phyloP scores from a whole-genome alignment of 2,888 invertebrate genomes.

The Scaptomyza reducta region DNA sequence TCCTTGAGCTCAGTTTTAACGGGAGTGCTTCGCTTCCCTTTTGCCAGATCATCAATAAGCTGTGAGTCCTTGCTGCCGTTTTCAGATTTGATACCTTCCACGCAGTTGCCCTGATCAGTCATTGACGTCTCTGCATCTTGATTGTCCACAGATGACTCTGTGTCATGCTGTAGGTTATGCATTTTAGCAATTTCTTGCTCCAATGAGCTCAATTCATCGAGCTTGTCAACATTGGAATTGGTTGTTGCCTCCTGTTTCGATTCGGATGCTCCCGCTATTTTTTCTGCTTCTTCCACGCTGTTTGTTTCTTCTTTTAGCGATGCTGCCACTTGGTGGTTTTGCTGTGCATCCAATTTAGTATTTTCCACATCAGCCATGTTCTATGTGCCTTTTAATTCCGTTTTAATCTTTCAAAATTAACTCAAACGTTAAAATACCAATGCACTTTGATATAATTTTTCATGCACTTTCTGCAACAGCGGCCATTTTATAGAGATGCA shows the following conservation, averaged over 20 bases:
- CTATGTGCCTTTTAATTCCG: conserved; percentile 5
- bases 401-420: conserved; percentile 5
- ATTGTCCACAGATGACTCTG: conserved; percentile 20
- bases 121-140: conserved; percentile 14
- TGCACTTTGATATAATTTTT: conserved; percentile 33
- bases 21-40: conserved; percentile 18
- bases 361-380: conserved; percentile 48
- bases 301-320: conserved; percentile 32
- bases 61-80: conserved; percentile 25
- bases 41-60: conserved; percentile 17
- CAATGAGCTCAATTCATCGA: conserved; percentile 80
- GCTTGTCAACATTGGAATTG: conserved; percentile 32
- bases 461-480: conserved; percentile 65
- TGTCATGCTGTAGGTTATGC: conserved; percentile 63
- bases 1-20: conserved; percentile 14
- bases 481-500: conserved; percentile 67
- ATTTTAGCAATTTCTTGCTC: conserved; percentile 83
- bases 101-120: conserved; percentile 2
- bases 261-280: conserved; percentile 50
- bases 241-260: conserved; percentile 36
- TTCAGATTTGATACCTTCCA: conserved; percentile 11
- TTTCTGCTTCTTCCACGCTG: conserved; percentile 28
- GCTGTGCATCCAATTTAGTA: conserved; percentile 16
- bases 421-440: conserved; percentile 23
- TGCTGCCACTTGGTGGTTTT: conserved; percentile 8